Evolutionary conservation across 2,888 invertebrate species (phyloP).

Genomic region (Philaethria dido): DNA sequence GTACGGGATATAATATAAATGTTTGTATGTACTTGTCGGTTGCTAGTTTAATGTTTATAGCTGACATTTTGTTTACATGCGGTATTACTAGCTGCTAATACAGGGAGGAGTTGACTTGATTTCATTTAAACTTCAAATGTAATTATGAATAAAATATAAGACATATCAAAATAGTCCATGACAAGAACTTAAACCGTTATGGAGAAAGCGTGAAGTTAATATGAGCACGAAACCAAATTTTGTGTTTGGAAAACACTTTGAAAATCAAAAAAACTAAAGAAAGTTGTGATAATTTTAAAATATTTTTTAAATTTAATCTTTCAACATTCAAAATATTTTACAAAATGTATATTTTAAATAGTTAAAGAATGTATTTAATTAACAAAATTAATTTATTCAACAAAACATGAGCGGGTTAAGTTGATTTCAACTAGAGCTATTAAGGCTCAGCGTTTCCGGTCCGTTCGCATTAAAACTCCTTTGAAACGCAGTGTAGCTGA

Average conservation of each 20-base stretch:
- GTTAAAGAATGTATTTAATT: constrained; percentile 3
- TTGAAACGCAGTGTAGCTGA: constrained; percentile 59
- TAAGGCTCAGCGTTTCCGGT: constrained; percentile 35
- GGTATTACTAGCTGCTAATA: not conserved
- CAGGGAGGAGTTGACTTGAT: not conserved
- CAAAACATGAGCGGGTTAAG: constrained; percentile 30
- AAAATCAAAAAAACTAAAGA: too few relatives aligned
- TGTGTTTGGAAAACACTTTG: not conserved
- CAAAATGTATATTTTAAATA: constrained; percentile 2
- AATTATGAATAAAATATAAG: not conserved
- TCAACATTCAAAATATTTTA: not conserved
- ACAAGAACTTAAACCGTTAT: not conserved
- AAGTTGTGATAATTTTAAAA: too few relatives aligned
- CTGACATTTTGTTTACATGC: constrained; percentile 14
- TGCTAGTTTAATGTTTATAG: constrained; percentile 26
- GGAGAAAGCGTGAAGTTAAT: too few relatives aligned
- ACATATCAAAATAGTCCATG: not conserved
- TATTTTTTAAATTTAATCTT: too few relatives aligned
- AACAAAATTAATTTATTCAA: constrained; percentile 27
- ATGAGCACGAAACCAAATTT: not conserved
- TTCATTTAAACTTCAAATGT: not conserved
- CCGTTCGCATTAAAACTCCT: constrained; percentile 49
- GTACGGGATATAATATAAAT: constrained; percentile 23
- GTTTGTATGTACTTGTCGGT: constrained; percentile 12
- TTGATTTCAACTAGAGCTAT: constrained; percentile 34